Conservation (phyloP, 1,140 invertebrate species). For the Micrasema minimum region DNA sequence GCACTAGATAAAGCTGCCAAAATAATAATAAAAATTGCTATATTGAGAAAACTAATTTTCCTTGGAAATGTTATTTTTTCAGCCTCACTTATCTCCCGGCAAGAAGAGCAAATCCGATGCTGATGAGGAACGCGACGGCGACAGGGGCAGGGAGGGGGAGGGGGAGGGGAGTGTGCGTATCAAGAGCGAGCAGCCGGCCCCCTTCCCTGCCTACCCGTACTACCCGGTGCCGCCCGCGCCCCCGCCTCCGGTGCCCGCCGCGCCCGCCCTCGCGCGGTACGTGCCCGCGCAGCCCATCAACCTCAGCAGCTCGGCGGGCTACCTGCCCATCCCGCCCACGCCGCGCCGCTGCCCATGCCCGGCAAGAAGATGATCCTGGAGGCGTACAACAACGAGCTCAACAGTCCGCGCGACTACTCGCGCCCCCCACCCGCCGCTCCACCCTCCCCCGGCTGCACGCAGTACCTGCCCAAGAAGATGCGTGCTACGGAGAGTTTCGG, state of each 20-base stretch:
- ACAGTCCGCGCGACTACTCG: conserved; percentile 54
- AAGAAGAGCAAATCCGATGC: neutral
- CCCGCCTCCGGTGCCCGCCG: neutral
- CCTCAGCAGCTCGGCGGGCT: conserved; percentile 28
- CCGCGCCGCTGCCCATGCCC: conserved; percentile 58
- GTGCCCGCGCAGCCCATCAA: conserved; percentile 22
- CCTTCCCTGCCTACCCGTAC: neutral
- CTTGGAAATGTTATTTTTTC: no score
- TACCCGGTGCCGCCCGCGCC: neutral
- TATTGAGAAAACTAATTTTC: no score
- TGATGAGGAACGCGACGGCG: neutral
- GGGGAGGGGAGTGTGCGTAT: conserved; percentile 54
- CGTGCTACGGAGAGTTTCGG: conserved; percentile 63
- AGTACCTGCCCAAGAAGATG: conserved; percentile 66
- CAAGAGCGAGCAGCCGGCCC: conserved; percentile 27
- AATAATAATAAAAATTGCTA: no score
- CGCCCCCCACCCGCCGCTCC: conserved; percentile 2
- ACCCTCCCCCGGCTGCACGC: conserved; percentile 48
- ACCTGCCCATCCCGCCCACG: conserved; percentile 51
- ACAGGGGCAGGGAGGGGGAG: neutral
- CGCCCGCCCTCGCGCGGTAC: neutral
- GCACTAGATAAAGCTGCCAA: no score
- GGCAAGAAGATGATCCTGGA: conserved; percentile 66
- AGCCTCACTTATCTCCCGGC: conserved; percentile 25
- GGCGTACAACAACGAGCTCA: conserved; percentile 62